A percentile compares a stretch with the other conserved stretches of the same genome.
Evolutionary conservation across 2,113 vertebrate genomes (phyloP).

Genomic region (Archilochus colubris): DNA sequence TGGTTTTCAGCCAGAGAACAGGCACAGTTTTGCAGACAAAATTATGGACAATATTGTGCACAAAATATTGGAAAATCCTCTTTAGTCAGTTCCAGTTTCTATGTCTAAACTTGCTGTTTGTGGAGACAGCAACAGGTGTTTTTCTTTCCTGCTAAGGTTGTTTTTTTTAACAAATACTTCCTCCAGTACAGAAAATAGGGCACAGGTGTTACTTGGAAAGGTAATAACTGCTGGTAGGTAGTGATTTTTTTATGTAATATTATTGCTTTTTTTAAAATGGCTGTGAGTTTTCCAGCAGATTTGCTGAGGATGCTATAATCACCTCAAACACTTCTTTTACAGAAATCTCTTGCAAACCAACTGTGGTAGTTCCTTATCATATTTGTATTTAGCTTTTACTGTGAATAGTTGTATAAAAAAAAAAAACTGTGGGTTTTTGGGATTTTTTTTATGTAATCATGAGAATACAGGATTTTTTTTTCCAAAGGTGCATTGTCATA

Average conservation of each 20-base stretch:
- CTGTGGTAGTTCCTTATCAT: background rate
- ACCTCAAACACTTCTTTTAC: background rate
- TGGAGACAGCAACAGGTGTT: background rate
- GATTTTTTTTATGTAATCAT: background rate
- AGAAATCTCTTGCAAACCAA: background rate
- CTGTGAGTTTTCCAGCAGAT: background rate
- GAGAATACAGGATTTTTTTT: background rate
- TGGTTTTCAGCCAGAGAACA: background rate
- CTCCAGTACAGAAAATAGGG: background rate
- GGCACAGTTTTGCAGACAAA: background rate
- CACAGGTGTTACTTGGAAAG: background rate
- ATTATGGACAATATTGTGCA: background rate
- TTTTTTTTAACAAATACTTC: background rate
- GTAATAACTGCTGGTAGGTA: background rate
- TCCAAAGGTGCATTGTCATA: background rate
- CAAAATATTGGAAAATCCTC: conserved; percentile 3
- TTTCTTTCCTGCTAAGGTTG: background rate
- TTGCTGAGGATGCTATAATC: background rate
- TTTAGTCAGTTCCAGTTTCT: background rate
- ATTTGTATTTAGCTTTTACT: conserved; percentile 15
- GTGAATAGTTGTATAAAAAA: background rate
- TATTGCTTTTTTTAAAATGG: background rate
- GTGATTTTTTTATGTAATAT: background rate
- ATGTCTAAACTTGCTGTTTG: background rate
- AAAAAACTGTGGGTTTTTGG: background rate